phyloP scores from a whole-genome alignment of 2,888 invertebrate species.

The Pachydiplax longipennis region DNA sequence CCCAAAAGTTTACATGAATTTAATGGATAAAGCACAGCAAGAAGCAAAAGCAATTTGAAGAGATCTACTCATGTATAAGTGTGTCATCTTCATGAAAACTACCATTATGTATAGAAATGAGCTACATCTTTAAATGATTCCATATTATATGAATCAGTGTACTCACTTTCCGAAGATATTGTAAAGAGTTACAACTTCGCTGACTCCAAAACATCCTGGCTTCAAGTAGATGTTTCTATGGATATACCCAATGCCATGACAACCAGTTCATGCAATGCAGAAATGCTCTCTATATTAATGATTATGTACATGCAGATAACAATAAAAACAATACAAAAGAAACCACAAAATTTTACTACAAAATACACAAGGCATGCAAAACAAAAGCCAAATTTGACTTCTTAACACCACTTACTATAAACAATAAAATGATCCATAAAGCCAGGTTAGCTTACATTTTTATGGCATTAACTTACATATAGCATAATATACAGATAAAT shows the following conservation, averaged over 20 bases:
- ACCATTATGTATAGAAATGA: background rate
- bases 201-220: conserved; percentile 67
- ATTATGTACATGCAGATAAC: conserved; percentile 35
- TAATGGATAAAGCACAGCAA: background rate
- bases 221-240: conserved; percentile 70
- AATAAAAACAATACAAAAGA: conserved; percentile 23
- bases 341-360: conserved; percentile 12
- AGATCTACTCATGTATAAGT: background rate
- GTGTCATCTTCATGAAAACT: background rate
- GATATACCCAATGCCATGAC: conserved; percentile 57
- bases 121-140: background rate
- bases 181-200: conserved; percentile 55
- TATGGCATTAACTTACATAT: background rate
- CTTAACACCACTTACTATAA: background rate
- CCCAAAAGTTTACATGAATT: background rate
- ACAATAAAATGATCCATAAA: background rate
- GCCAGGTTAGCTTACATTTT: background rate
- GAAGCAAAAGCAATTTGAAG: background rate
- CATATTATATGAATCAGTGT: conserved; percentile 9
- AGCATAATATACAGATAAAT: background rate
- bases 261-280: conserved; percentile 51
- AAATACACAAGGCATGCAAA: conserved; percentile 11
- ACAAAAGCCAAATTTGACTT: background rate
- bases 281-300: conserved; percentile 46
- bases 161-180: conserved; percentile 46